These are phyloP conservation scores for Columbina picui DNA, from an alignment of 2,113 vertebrate genomes.

Conservation along the genomic window DNA sequence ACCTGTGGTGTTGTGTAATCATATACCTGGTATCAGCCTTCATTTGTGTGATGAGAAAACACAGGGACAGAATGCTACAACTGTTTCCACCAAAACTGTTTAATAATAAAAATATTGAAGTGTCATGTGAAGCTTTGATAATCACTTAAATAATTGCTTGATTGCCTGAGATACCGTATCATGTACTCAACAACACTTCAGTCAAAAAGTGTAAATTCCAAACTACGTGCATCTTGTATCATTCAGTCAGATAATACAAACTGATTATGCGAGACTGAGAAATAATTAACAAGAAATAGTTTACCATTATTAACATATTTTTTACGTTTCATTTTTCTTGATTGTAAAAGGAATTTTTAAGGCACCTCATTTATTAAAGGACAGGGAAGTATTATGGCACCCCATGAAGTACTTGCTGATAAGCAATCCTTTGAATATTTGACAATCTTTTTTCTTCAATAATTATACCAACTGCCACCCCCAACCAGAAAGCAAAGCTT, in stretches of 20 bases:
- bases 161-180: not conserved
- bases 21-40: not conserved
- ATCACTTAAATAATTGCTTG: not conserved
- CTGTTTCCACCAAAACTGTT: not conserved
- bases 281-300: not conserved
- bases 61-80: not conserved
- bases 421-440: not conserved
- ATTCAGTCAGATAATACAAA: not conserved
- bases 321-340: not conserved
- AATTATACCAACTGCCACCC: not conserved
- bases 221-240: not conserved
- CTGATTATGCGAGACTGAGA: not conserved
- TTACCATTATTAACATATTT: not conserved
- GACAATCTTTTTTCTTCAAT: not conserved
- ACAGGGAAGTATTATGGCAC: not conserved
- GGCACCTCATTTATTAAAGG: not conserved
- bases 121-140: not conserved
- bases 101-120: not conserved
- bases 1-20: not conserved
- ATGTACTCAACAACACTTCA: not conserved
- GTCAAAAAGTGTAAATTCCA: not conserved
- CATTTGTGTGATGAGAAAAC: not conserved
- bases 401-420: not conserved
- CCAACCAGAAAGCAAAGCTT: not conserved
- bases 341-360: not conserved